Evolutionary conservation across 2,888 invertebrate species (phyloP), one percentile per base, ranked within the genome.

Genomic region (Mesorhabditis spiculigera): DNA sequence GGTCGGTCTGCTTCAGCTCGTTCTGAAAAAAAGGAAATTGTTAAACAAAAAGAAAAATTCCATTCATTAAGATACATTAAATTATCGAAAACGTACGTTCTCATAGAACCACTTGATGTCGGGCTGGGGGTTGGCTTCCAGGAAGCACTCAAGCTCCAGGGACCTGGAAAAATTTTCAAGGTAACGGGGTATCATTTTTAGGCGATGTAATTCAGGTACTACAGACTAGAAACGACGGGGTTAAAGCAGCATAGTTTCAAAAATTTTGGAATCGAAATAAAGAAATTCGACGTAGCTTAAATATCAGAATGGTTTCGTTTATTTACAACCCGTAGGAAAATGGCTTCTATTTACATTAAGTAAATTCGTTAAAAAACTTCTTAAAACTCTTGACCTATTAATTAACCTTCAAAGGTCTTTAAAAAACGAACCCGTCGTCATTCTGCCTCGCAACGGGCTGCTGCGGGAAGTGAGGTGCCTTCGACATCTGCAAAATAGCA

Each of bases 71-170:
- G 44, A 4, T 13, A 67, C 28, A 1, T 1, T 28, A 28, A 28
- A 28, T 28, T 28, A 28, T 28, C 28, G 1, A 28, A 28, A 43
- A 74, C 80, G 77, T 50, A 84, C 84, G 66, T 82, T 80, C 66
- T 86, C 86, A 74, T 86, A 86, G 76, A 82, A 85, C 86, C 86
- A 86, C 75, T 86, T 86, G 75, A 86, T 85, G 68, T 84, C 83
- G 68, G 86, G 86, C 65, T 75, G 75, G 43, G 86, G 86, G 64
- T 76, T 72, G 68, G 86, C 86, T 73, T 86, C 86, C 63, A 86
- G 77, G 78, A 85, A 86, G 76, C 86, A 86, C 75, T 86, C 86
- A 58, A 86, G 74, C 74, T 86, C 86, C 62, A 86, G 78, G 5
- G 83, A 83, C 58, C 58, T 50, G 58, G n/a, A 50, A 50, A 28